A percentile compares a stretch with the other conserved stretches of the same genome.
Conservation (phyloP, 2,113 vertebrate genomes). For the Notothenia rossii region DNA sequence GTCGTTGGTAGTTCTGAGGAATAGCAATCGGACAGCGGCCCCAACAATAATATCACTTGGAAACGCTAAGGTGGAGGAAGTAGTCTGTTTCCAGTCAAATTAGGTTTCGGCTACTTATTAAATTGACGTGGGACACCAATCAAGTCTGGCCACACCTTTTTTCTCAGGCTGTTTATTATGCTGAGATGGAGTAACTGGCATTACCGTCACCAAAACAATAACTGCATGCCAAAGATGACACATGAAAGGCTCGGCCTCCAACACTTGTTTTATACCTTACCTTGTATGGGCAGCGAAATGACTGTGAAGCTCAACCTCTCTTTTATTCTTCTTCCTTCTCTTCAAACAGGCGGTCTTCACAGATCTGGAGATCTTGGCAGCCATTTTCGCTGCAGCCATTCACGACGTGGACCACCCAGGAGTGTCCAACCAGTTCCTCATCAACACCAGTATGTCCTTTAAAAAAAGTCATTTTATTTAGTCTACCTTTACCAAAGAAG, state of each 20-base stretch:
- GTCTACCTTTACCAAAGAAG: constrained; percentile 9
- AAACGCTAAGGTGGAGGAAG: too few species aligned
- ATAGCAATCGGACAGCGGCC: too few species aligned
- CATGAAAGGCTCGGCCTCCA: not conserved
- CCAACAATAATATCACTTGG: too few species aligned
- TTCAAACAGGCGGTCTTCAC: constrained; percentile 93
- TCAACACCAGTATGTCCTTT: constrained; percentile 94
- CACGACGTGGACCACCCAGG: constrained; percentile 99
- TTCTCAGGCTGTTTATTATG: constrained; percentile 6
- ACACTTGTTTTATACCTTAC: not conserved
- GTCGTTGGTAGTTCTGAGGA: too few species aligned
- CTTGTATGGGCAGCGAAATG: constrained; percentile 29
- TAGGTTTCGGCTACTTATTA: not conserved
- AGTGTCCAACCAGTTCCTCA: constrained; percentile 99
- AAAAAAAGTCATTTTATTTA: constrained; percentile 18
- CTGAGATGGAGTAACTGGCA: constrained; percentile 24
- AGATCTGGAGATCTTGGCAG: constrained; percentile 96
- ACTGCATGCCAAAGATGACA: constrained; percentile 28
- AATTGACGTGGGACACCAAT: not conserved
- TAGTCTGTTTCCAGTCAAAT: not conserved
- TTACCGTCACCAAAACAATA: not conserved
- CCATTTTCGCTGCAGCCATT: constrained; percentile 97
- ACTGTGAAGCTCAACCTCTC: constrained; percentile 11
- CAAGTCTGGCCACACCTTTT: not conserved
- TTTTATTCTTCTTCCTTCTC: not conserved